A percentile compares a stretch with the other conserved stretches of the same genome.
These are phyloP conservation scores for Sceloporus tristichus DNA, from an alignment of 2,113 vertebrate species.

Conservation along the genomic window DNA sequence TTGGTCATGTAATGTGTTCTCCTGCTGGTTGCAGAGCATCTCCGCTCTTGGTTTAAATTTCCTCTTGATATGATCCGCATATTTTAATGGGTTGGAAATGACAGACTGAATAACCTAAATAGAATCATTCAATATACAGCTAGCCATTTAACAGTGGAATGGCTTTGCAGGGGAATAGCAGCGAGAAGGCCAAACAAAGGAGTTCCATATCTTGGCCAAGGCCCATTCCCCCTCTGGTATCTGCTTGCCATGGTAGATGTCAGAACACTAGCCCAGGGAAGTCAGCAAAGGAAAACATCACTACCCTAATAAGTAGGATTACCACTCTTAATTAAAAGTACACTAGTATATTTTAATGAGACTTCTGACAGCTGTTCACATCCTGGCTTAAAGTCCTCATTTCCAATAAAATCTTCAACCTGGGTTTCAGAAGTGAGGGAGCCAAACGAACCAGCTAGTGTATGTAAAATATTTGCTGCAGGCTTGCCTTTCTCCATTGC, in stretches of 20 bases:
- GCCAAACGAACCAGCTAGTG: conserved; percentile 23
- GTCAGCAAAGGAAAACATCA: conserved; percentile 54
- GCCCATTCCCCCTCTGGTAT: not conserved
- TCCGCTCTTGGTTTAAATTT: too few relatives aligned
- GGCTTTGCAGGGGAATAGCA: too few relatives aligned
- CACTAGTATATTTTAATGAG: conserved; percentile 41
- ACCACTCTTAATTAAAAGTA: conserved; percentile 31
- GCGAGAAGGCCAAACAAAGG: not conserved
- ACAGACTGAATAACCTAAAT: not conserved
- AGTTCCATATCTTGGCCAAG: not conserved
- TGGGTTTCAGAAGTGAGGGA: conserved; percentile 35
- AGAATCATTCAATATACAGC: not conserved
- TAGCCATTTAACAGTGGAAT: too few relatives aligned
- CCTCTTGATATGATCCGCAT: too few relatives aligned
- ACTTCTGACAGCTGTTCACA: conserved; percentile 30
- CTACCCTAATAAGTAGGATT: conserved; percentile 38
- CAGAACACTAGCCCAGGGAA: conserved; percentile 31
- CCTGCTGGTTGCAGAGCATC: too few relatives aligned
- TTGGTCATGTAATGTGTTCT: too few relatives aligned
- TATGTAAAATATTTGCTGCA: conserved; percentile 38
- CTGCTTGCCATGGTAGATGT: conserved; percentile 16
- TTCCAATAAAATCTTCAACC: conserved; percentile 32
- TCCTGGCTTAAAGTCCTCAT: conserved; percentile 52
- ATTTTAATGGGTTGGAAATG: not conserved
- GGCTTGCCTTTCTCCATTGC: conserved; percentile 29